A percentile compares a stretch with the other conserved stretches of the same genome.
These are phyloP conservation scores for Nysson spinosus DNA, from an alignment of 2,888 invertebrate genomes.

Conservation along the genomic window DNA sequence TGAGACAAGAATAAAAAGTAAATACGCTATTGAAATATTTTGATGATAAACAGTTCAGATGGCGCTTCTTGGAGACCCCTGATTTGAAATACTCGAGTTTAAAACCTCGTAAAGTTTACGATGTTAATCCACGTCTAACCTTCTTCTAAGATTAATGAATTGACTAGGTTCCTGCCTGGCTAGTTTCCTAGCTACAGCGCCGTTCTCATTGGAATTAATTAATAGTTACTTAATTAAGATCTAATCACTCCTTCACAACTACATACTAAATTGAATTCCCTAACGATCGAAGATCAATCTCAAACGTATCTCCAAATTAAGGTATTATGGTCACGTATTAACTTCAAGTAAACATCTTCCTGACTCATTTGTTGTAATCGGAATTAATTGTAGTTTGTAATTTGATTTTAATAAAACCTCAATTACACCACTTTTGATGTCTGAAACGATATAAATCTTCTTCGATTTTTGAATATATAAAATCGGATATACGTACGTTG, in stretches of 20 bases:
- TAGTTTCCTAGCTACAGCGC: not conserved
- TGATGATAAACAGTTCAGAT: too few relatives aligned
- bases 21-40: too few relatives aligned
- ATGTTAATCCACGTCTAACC: conserved; percentile 10
- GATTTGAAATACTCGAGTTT: conserved; percentile 11
- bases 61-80: not conserved
- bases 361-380: not conserved
- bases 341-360: conserved; percentile 4
- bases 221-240: not conserved
- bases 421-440: not conserved
- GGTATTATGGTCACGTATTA: not conserved
- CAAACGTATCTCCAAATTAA: conserved; percentile 4
- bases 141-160: conserved; percentile 25
- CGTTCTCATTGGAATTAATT: not conserved
- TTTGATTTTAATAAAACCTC: too few relatives aligned
- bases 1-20: too few relatives aligned
- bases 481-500: too few relatives aligned
- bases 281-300: not conserved
- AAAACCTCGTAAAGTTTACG: conserved; percentile 19
- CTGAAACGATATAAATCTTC: not conserved
- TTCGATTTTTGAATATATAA: too few relatives aligned
- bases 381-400: not conserved
- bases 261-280: not conserved
- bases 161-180: conserved; percentile 44
- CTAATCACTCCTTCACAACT: not conserved